phyloP scores from a whole-genome alignment of 1,140 invertebrate genomes.

The Drosophila nikananu region DNA sequence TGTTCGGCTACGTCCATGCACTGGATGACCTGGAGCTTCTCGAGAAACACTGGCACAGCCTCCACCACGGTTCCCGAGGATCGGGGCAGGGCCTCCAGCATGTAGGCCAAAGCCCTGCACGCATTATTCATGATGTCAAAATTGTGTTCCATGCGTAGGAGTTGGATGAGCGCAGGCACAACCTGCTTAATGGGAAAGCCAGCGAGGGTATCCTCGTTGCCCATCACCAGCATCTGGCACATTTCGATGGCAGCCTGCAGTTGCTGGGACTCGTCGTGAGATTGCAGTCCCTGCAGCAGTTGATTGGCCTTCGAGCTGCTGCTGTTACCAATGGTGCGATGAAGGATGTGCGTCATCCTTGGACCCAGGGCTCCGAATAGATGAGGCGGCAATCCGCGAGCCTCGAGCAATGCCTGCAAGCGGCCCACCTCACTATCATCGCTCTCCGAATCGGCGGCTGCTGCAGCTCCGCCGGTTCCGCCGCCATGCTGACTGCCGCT shows the following conservation, averaged over 20 bases:
- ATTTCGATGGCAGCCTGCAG: slow-evolving; percentile 99
- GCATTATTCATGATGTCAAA: slow-evolving; percentile 99
- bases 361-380: slow-evolving; percentile 97
- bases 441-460: slow-evolving; percentile 87
- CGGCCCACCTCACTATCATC: slow-evolving; percentile 96
- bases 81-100: slow-evolving; percentile 99
- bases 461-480: slow-evolving; percentile 35
- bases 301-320: slow-evolving; percentile 97
- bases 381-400: slow-evolving; percentile 97
- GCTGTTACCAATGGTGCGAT: slow-evolving; percentile 95
- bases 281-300: slow-evolving; percentile 96
- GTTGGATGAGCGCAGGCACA: slow-evolving; percentile 95
- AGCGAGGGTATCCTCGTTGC: slow-evolving; percentile 99
- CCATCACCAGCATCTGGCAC: slow-evolving; percentile 99
- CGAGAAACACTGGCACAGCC: slow-evolving; percentile 97
- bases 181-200: slow-evolving; percentile 99
- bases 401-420: slow-evolving; percentile 95
- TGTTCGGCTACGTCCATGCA: slow-evolving; percentile 99
- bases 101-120: slow-evolving; percentile 98
- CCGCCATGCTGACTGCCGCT: slow-evolving; percentile 25
- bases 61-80: slow-evolving; percentile 98
- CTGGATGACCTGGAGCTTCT: slow-evolving; percentile 98
- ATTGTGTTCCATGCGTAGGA: slow-evolving; percentile 97
- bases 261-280: slow-evolving; percentile 98
- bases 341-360: slow-evolving; percentile 98